Evolutionary conservation across 2,113 vertebrate species (phyloP), one percentile per base, ranked within the genome.

Genomic region (Oophaga pumilio): DNA sequence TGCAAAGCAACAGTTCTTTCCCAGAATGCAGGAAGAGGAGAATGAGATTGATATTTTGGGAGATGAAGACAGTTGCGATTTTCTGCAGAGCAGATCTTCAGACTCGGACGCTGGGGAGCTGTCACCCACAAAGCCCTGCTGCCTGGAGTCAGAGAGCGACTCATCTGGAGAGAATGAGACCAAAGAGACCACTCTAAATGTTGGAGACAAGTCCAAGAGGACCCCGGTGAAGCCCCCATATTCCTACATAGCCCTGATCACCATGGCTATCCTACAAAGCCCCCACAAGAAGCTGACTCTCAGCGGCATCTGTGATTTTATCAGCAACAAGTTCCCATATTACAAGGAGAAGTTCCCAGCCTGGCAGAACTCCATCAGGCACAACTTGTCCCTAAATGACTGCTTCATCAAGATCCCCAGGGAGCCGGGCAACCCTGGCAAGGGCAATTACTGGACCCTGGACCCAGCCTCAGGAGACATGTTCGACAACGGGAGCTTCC

Each of bases 361-460:
- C 10, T 98, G 98, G 98, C 97, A 98, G 92, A 99, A 97, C 94
- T 97, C 97, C 91, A 97, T 99, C 93, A 94, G 97, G 17, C 97
- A 98, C 95, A 98, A 98, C 93, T 94, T 99, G 11, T 98, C 97
- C 1, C 97, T 99, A 78, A 98, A 99, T 88, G 97, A 99, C 94
- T 99, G 98, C 89, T 99, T 99, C 91, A 95, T 99, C 90, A 98
- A 99, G 93, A 97, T 97, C 84, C 97, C 98, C 17, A 94, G 97
- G 84, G 96, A 97, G n/a, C 97, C 97, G 0, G 98, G 98, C 0
- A 96, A 97, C 79, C 96, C 97, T 0, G 98, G 98, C n/a, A 99
- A 99, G 90, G 98, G 98, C 81, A 97, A 96, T 94, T 97, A 98
- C 93, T 99, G 98, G 98, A 95, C 96, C 53, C 92, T 98, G 89